These are phyloP conservation scores for Apamea monoglypha DNA, from an alignment of 2,888 invertebrate species.

Conservation along the genomic window DNA sequence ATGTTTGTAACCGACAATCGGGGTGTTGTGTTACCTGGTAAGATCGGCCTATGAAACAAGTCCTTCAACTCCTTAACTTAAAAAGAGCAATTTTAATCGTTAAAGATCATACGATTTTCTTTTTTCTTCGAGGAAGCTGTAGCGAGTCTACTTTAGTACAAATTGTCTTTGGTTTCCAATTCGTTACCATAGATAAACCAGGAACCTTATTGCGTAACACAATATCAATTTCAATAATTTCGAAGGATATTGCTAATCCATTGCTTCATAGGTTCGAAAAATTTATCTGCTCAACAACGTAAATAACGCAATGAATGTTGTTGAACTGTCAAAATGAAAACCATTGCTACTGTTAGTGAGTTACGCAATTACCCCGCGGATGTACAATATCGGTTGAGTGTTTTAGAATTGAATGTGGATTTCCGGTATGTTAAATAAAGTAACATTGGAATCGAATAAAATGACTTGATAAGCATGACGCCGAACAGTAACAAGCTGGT, in stretches of 20 bases:
- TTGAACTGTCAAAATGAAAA: too few species aligned
- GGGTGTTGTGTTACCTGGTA: neutral
- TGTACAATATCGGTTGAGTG: constrained; percentile 24
- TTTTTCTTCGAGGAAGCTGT: neutral
- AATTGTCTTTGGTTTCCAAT: constrained; percentile 16
- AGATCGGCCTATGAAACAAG: neutral
- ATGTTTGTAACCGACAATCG: neutral
- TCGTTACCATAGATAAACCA: constrained; percentile 31
- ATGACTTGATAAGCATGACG: neutral
- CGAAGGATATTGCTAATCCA: too few species aligned
- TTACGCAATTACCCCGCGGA: constrained; percentile 18
- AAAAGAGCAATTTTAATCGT: neutral
- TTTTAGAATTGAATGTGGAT: constrained; percentile 26
- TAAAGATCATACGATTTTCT: neutral
- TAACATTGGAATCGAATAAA: neutral
- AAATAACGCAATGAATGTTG: too few species aligned
- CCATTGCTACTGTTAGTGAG: too few species aligned
- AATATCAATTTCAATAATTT: too few species aligned
- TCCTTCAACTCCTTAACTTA: neutral
- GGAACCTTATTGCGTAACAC: too few species aligned
- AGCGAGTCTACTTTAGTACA: neutral
- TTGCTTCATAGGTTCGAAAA: neutral
- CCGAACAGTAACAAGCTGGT: neutral
- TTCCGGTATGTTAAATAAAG: constrained; percentile 35
- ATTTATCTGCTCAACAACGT: too few species aligned